A percentile compares a stretch with the other conserved stretches of the same genome.
These are phyloP conservation scores for Chaenodraco wilsoni DNA, from an alignment of 2,797 vertebrate genomes.

Conservation along the genomic window DNA sequence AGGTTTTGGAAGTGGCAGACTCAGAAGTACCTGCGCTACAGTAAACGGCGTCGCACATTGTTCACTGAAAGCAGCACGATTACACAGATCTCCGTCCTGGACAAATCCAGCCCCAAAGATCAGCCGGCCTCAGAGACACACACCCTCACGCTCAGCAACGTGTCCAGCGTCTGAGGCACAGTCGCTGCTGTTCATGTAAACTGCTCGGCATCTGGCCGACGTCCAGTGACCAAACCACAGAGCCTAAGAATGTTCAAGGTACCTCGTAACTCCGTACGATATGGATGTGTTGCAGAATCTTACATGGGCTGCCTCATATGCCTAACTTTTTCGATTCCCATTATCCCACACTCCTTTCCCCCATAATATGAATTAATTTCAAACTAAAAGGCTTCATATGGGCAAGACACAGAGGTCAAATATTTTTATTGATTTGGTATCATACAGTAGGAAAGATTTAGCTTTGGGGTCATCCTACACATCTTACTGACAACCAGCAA, in stretches of 20 bases:
- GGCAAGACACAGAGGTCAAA: not conserved
- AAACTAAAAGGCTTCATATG: not conserved
- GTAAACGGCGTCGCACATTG: conserved; percentile 71
- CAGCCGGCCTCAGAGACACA: conserved; percentile 52
- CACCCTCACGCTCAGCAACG: conserved; percentile 21
- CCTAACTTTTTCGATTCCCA: not conserved
- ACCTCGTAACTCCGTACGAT: not conserved
- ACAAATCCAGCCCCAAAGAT: conserved; percentile 82
- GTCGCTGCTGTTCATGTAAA: not conserved
- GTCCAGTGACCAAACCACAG: conserved; percentile 21
- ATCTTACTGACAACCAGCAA: not conserved
- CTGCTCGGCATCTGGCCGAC: not conserved
- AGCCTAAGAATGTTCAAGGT: conserved; percentile 37
- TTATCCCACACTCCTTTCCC: not conserved
- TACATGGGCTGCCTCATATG: not conserved
- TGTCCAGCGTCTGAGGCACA: conserved; percentile 56
- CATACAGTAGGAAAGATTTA: not conserved
- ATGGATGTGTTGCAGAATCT: conserved; percentile 1
- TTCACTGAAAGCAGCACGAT: conserved; percentile 76
- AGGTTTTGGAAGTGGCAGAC: conserved; percentile 85
- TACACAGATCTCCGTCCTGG: conserved; percentile 87
- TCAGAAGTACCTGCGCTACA: conserved; percentile 84
- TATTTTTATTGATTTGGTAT: not conserved
- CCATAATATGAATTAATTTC: not conserved
- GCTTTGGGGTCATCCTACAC: conserved; percentile 7